Conservation (phyloP, 23 tunicate genomes). For the Diplosoma virens region DNA sequence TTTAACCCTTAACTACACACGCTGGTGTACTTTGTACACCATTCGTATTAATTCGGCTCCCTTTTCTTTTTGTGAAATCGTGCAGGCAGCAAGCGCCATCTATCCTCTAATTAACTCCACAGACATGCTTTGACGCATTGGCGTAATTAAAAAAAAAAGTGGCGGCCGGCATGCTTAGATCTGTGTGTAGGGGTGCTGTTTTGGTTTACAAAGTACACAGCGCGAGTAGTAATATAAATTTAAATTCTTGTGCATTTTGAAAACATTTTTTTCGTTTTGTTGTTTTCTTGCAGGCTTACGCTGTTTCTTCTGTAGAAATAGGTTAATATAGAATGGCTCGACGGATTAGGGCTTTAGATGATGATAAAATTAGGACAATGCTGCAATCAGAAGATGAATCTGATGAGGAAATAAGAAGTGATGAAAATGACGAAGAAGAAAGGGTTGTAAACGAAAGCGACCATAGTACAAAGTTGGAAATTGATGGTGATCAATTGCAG, state of each 20-base stretch:
- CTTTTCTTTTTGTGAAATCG: neutral
- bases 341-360: neutral
- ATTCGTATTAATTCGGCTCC: neutral
- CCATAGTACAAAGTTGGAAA: constrained; percentile 1
- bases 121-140: neutral
- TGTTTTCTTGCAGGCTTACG: neutral
- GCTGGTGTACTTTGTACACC: neutral
- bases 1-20: no score
- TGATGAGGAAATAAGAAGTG: constrained; percentile 8
- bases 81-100: neutral
- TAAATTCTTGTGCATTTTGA: neutral
- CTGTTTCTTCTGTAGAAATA: neutral
- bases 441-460: constrained; percentile 15
- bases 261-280: neutral
- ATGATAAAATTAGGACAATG: neutral
- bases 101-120: neutral
- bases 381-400: neutral
- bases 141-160: neutral
- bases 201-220: neutral
- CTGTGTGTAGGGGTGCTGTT: neutral
- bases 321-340: neutral
- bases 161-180: neutral
- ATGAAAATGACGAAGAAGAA: constrained; percentile 14
- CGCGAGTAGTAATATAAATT: neutral
- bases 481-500: neutral